Evolutionary conservation across 2,797 vertebrate species (phyloP), one percentile per base, ranked within the genome.

Genomic region (Enteromius paludinosus): DNA sequence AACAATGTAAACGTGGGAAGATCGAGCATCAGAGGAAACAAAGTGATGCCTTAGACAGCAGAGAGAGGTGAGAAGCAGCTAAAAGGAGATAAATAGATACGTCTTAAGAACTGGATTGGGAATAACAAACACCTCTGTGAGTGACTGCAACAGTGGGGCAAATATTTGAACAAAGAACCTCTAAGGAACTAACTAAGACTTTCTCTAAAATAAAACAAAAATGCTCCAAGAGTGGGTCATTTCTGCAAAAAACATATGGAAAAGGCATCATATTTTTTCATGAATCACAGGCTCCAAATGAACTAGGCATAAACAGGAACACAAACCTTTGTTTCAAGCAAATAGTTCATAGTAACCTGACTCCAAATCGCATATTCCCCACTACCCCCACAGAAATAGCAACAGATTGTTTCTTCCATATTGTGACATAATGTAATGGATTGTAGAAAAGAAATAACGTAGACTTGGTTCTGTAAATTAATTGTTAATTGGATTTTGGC

Each of bases 11-110:
- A 71, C 14, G 41, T 62, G 70, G 59, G 43, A 73, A 73, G 70
- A 81, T 81, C 20, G 47, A 81, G 56, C 69, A 73, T 64, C 15
- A 61, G 45, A 61, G 41, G 68, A 73, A 81, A 73, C 79, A 65
- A 80, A 81, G 56, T 17, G 41, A 64, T 49, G 43, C 59, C 43
- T 49, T 28, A 73, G 59, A 72, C 79, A 72, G 69, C 41, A 64
- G 28, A 81, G 20, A 81, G 12, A 73, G 69, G 20, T 43, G 15
- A 62, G 54, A 81, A 23, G 28, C 54, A 62, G 66, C 68, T 47
- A 61, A 80, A 80, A 62, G 54, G 38, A 71, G 52, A 79, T 61
- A 59, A 79, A 79, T 3, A 6, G 38, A 79, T 43, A 70, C 25
- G 14, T 61, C 66, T 71, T 18, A 80, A 43, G n/a, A 43, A 54